Base-by-base conservation (phyloP, 1,140 invertebrate species). In the Drosophila sucinea region DNA sequence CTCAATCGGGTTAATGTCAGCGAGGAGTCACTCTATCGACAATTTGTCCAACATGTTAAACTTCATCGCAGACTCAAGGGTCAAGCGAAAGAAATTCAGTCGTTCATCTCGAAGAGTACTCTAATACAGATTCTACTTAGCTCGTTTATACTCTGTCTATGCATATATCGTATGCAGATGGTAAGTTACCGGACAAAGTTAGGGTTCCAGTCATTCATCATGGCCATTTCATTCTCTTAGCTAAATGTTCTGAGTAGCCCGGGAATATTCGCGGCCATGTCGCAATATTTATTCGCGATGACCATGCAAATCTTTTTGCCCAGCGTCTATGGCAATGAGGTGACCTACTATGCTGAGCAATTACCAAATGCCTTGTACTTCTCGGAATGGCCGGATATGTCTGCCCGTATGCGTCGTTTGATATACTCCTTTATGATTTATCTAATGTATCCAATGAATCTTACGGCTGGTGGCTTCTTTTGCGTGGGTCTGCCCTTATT, bases 41-140 rank as follows among this genome's bases (percentile, higher is more conserved):
- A 67, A 17, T 77, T 81, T 33, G 3, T 81, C 27, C 41, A 77
- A n/a, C 10, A 63, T 25, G 66, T 81, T 25, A n/a, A 10, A 30
- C 4, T 81, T 0, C 79, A 81, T 29, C 66, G 40, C 6, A 27
- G 32, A 3, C 30, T 81, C 1, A 81, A 73, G 6, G 6, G n/a
- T 1, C 79, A 81, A 44, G 40, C 66, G 0, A 3, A 51, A 8
- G 27, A 56, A 27, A 54, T 67, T 47, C 67, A 89, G 30, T 30
- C 4, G 1, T 75, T 82, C 4, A 72, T 90, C n/a, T 89, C 85
- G 10, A 65, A 68, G 10, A 72, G 73, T 47, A 79, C 70, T 30
- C 57, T 90, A 5, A 63, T 70, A 1, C 86, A 90, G 65, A 85
- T 90, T 25, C 4, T 82, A 17, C 55, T 90, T 25, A 90, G 86